A percentile compares a stretch with the other conserved stretches of the same genome.
Conservation (phyloP, 2,888 invertebrate species). For the Quadroppia sp. region DNA sequence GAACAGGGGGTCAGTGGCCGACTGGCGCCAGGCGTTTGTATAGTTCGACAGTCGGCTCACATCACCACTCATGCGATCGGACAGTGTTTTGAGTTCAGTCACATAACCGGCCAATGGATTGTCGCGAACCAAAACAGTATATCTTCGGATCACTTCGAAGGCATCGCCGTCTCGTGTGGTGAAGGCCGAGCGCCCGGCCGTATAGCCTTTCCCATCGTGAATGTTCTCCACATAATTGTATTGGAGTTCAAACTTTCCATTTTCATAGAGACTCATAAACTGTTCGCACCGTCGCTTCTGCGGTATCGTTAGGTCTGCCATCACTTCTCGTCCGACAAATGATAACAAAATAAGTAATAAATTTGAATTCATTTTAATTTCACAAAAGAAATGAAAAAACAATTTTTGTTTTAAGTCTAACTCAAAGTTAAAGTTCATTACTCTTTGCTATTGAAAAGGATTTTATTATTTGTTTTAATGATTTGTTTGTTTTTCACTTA, state of each 20-base stretch:
- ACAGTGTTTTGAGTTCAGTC: constrained; percentile 6
- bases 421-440: neutral
- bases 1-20: constrained; percentile 30
- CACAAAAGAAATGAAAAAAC: neutral
- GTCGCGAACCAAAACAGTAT: constrained; percentile 20
- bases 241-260: constrained; percentile 35
- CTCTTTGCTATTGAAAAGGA: neutral
- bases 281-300: constrained; percentile 39
- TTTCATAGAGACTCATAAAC: constrained; percentile 33
- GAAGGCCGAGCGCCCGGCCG: constrained; percentile 38
- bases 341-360: neutral
- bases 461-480: neutral
- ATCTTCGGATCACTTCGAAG: constrained; percentile 29
- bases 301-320: constrained; percentile 14
- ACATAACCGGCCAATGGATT: constrained; percentile 36
- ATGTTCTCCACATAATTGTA: constrained; percentile 38
- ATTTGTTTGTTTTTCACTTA: neutral
- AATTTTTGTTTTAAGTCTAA: neutral
- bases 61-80: neutral
- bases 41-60: constrained; percentile 21
- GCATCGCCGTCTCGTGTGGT: constrained; percentile 35
- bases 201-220: constrained; percentile 36
- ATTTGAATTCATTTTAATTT: neutral
- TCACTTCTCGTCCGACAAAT: neutral
- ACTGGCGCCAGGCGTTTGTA: constrained; percentile 18